Percentiles rank a stretch among this genome's conserved stretches.
Conservation (phyloP, 2,797 vertebrate genomes). For the Fistularia tabacaria region DNA sequence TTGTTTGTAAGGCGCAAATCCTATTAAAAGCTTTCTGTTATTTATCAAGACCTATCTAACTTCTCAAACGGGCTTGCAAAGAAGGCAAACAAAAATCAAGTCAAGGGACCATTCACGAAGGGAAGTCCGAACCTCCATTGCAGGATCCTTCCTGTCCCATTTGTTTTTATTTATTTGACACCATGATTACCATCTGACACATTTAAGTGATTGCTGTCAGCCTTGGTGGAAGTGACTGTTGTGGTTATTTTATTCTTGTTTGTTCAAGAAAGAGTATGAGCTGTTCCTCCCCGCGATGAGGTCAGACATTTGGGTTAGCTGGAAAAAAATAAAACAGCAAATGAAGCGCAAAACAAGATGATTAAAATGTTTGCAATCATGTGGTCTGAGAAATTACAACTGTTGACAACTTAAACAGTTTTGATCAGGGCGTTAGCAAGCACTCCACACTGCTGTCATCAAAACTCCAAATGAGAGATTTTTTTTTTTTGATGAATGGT, state of each 20-base stretch:
- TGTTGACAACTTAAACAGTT: too few relatives aligned
- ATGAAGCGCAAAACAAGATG: too few relatives aligned
- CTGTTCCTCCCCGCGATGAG: too few relatives aligned
- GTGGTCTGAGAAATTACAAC: too few relatives aligned
- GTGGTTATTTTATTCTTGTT: neutral
- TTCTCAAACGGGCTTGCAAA: conserved; percentile 64
- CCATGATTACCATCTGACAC: neutral
- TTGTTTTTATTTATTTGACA: conserved; percentile 15
- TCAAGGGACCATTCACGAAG: conserved; percentile 26
- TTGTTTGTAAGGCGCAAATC: conserved; percentile 74
- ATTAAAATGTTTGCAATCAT: too few relatives aligned
- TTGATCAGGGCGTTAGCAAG: too few relatives aligned
- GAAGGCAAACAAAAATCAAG: conserved; percentile 66
- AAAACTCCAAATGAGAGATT: too few relatives aligned
- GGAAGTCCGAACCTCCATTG: conserved; percentile 28
- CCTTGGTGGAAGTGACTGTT: neutral
- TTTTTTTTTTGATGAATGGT: too few relatives aligned
- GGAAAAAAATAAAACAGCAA: too few relatives aligned
- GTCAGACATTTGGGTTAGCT: too few relatives aligned
- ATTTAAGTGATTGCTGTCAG: neutral
- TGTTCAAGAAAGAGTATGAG: too few relatives aligned
- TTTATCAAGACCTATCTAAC: conserved; percentile 69
- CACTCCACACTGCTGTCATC: too few relatives aligned
- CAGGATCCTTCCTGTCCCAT: conserved; percentile 1
- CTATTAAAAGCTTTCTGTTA: conserved; percentile 71